Base-by-base conservation (phyloP, 2,113 vertebrate genomes). In the Apistogramma diplotaenia region DNA sequence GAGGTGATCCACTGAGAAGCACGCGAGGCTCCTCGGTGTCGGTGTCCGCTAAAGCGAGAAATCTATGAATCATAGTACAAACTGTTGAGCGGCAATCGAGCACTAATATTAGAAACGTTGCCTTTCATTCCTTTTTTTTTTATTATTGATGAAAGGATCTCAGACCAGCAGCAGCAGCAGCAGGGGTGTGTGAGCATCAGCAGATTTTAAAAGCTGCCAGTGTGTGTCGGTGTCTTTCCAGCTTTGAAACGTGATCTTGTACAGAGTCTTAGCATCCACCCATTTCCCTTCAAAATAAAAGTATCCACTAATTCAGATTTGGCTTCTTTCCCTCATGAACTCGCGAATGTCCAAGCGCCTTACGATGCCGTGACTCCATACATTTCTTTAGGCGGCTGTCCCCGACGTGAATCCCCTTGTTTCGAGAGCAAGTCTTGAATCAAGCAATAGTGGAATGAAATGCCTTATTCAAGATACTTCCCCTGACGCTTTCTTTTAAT, bases 341-440 rank as follows among this genome's bases (percentile, higher is more conserved):
- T 86, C 27, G 88, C 83, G 88, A 92, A 89, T 89, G 87, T 91
- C 82, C 81, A 83, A 94, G 89, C 91, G 93, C 93, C 93, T 94
- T 93, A 94, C 53, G 53, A 86, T 84, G 82, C 78, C 85, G 67
- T 59, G 85, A 84, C 58, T 77, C 82, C 89, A 54, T 76, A 77
- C 73, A n/a, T 88, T 82, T 85, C 67, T 53, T 72, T 55, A 53
- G 62, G 31, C 61, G 61, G 71, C 74, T 23, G 65, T 60, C 53
- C 59, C 73, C 82, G 16, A 84, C 65, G 40, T 54, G 12, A 80
- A 81, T 87, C 77, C 54, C 25, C 79, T 85, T 75, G 61, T 35
- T 85, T 76, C 62, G 79, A 58, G 82, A 82, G 59, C 27, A 19
- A 25, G 25, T 82, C 65, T 79, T 73, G 79, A 86, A 84, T 84